Evolutionary conservation across 2,797 vertebrate genomes (phyloP).

Genomic region (Enteromius treurensis): DNA sequence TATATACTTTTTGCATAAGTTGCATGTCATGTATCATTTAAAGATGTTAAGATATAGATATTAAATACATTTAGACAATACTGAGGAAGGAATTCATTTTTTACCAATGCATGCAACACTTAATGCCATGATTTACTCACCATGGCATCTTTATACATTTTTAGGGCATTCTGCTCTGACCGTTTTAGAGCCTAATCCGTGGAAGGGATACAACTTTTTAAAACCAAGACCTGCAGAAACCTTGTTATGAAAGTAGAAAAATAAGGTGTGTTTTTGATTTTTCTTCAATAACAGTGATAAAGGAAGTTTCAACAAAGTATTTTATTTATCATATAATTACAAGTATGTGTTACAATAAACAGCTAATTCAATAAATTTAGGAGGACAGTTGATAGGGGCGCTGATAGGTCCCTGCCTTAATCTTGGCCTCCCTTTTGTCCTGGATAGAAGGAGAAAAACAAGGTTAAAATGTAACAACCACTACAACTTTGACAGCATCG

Average conservation of each 20-base stretch:
- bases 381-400: constrained; percentile 71
- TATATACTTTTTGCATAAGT: not conserved
- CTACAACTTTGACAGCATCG: not conserved
- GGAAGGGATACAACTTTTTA: not conserved
- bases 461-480: not conserved
- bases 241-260: not conserved
- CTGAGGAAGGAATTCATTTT: not conserved
- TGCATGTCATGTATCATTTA: not conserved
- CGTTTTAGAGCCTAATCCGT: not conserved
- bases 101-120: not conserved
- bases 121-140: not conserved
- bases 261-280: not conserved
- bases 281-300: not conserved
- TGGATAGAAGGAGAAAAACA: constrained; percentile 68
- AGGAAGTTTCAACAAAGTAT: constrained; percentile 58
- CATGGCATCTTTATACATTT: not conserved
- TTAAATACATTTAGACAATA: not conserved
- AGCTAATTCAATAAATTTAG: constrained; percentile 69
- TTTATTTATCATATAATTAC: constrained; percentile 66
- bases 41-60: not conserved
- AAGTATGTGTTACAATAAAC: constrained; percentile 54
- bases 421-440: constrained; percentile 82
- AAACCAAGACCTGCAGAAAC: not conserved
- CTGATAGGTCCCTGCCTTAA: constrained; percentile 80
- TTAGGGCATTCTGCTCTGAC: not conserved